Base-by-base conservation (phyloP, 2,113 vertebrate species). In the Paralichthys olivaceus region DNA sequence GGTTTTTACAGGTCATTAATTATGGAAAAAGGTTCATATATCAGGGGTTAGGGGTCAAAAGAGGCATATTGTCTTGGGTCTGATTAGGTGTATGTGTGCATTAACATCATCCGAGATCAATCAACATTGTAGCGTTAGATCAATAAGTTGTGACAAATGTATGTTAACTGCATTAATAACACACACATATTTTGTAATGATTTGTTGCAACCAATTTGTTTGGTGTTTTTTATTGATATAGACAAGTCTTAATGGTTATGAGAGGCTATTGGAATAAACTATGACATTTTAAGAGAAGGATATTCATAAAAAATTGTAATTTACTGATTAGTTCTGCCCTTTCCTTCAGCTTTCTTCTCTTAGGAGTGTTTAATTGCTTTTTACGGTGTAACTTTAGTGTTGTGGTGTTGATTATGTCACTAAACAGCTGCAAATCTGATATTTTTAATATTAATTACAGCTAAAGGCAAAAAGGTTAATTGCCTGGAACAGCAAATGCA, bases 401-500 rank as follows among this genome's bases (percentile, higher is more conserved):
- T 64, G 61, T 63, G 9, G 28, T 81, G 64, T 70, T 70, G 64
- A 85, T 67, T 66, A 71, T 62, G 67, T 72, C 65, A 63, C 72
- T 53, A 47, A 74, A 17, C 65, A 75, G 60, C 58, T 67, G 53
- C 64, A 56, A 63, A 75, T 78, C 68, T 58, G 51, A 43, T 87
- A 55, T 61, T 72, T 75, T 84, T 66, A 15, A 4, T 88, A 89
- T 88, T 83, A 93, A 90, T 91, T 66, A 84, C 19, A 8, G 29
- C 73, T 75, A 66, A 77, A 69, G 83, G 74, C 78, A 82, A 59
- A 68, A 83, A 77, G 81, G 82, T 89, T 91, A 87, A 88, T 90
- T 59, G 81, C 69, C 45, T 72, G 49, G 79, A 72, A 82, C 37
- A 70, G 47, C 28, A 72, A 81, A 83, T 28, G 15, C 70, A 80